A percentile compares a stretch with the other conserved stretches of the same genome.
Conservation (phyloP, 2,797 vertebrate species). For the Crypturellus tataupa region DNA sequence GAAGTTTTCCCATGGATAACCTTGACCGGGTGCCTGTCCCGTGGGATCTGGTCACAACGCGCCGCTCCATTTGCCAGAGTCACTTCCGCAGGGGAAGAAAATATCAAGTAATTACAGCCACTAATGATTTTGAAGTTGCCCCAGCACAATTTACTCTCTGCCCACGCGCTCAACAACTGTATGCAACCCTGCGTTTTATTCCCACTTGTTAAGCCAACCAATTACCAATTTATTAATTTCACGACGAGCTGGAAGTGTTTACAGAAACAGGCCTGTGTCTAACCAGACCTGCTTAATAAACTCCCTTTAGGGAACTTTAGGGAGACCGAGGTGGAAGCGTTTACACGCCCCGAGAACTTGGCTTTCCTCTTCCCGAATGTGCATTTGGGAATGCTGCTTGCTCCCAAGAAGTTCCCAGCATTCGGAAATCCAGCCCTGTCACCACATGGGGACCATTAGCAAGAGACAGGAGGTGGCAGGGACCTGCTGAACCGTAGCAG, state of each 20-base stretch:
- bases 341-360: rapidly evolving
- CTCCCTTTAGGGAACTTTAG: neutral
- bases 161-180: neutral
- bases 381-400: rapidly evolving
- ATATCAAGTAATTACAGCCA: neutral
- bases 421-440: rapidly evolving
- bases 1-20: neutral
- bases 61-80: neutral
- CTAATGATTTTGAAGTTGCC: neutral
- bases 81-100: neutral
- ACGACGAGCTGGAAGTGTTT: constrained; percentile 1
- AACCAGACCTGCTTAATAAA: neutral
- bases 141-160: neutral
- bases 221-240: constrained; percentile 42
- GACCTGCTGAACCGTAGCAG: neutral
- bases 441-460: rapidly evolving
- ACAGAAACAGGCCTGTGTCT: neutral
- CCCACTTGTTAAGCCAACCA: neutral
- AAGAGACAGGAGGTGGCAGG: neutral
- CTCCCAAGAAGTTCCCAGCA: rapidly evolving
- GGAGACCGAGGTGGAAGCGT: neutral
- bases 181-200: neutral
- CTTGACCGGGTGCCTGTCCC: neutral
- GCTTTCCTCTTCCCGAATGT: rapidly evolving
- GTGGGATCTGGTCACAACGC: neutral